These are phyloP conservation scores for Ectropis grisescens DNA, from an alignment of 1,140 invertebrate species.

Conservation along the genomic window DNA sequence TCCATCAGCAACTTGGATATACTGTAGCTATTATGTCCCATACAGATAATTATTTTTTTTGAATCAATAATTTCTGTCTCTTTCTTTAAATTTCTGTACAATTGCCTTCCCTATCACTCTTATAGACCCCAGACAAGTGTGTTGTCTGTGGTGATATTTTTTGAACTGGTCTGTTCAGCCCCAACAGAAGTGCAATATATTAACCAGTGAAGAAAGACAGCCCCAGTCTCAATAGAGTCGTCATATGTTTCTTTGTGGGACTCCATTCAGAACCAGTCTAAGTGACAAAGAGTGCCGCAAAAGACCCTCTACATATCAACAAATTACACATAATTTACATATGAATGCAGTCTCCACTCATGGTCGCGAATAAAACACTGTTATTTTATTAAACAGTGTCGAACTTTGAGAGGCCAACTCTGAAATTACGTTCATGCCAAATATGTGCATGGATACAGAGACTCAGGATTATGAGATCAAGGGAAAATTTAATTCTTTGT, in stretches of 20 bases:
- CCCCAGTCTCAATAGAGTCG: conserved; percentile 42
- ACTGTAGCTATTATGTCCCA: too few species aligned
- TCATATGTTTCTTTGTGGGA: conserved; percentile 51
- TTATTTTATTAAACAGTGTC: conserved; percentile 52
- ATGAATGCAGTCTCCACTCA: conserved; percentile 38
- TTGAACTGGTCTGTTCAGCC: conserved; percentile 34
- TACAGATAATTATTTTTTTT: too few species aligned
- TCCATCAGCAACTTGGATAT: too few species aligned
- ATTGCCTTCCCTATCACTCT: too few species aligned
- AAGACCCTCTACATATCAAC: conserved; percentile 63
- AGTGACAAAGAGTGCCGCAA: conserved; percentile 55
- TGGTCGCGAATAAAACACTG: conserved; percentile 40
- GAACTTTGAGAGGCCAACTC: conserved; percentile 37
- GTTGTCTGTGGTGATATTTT: too few species aligned
- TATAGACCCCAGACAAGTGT: too few species aligned
- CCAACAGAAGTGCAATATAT: conserved; percentile 37
- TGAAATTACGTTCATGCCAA: too few species aligned
- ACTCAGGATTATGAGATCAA: too few species aligned
- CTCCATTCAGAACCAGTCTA: conserved; percentile 47
- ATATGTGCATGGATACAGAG: too few species aligned
- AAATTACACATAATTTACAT: conserved; percentile 66
- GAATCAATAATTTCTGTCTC: too few species aligned
- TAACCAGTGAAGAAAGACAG: conserved; percentile 28
- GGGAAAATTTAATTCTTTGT: too few species aligned
- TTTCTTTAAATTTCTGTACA: too few species aligned